A percentile compares a stretch with the other conserved stretches of the same genome.
Conservation (phyloP, 2,888 invertebrate species). For the Mayetiola destructor region DNA sequence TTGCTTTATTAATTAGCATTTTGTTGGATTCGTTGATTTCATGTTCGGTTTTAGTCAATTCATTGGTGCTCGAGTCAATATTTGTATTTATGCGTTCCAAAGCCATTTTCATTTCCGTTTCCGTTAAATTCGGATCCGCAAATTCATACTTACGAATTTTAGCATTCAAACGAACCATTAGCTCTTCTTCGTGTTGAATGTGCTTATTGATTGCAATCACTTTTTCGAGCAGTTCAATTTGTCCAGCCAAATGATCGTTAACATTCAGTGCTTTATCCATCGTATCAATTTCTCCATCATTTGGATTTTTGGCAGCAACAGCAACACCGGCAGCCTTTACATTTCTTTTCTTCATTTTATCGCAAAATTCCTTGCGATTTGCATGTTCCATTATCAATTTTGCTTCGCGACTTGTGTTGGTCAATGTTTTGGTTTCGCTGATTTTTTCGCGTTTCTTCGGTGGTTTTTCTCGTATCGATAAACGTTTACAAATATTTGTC, state of each 20-base stretch:
- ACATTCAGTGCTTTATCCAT: conserved; percentile 38
- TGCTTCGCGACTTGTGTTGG: conserved; percentile 37
- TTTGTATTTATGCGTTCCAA: conserved; percentile 41
- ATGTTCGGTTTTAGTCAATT: conserved; percentile 40
- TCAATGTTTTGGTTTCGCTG: not conserved
- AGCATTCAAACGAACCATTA: conserved; percentile 49
- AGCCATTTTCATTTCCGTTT: conserved; percentile 37
- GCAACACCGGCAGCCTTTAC: conserved; percentile 28
- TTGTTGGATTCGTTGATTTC: conserved; percentile 39
- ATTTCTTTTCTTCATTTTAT: conserved; percentile 14
- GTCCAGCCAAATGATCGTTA: conserved; percentile 45
- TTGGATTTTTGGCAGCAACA: not conserved
- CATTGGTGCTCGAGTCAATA: conserved; percentile 37
- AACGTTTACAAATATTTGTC: conserved; percentile 7
- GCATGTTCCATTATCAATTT: conserved; percentile 42
- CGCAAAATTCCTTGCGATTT: conserved; percentile 37
- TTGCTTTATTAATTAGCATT: conserved; percentile 40
- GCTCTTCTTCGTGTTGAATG: conserved; percentile 57
- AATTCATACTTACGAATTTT: conserved; percentile 46
- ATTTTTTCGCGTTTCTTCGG: not conserved
- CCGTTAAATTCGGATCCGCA: conserved; percentile 31
- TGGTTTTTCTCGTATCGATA: not conserved
- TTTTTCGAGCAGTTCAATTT: conserved; percentile 58
- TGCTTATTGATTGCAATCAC: conserved; percentile 57
- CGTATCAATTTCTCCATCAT: conserved; percentile 37